Percentiles rank a stretch among this genome's conserved stretches.
These are phyloP conservation scores for Zeuzera pyrina DNA, from an alignment of 2,888 invertebrate genomes.

Conservation along the genomic window DNA sequence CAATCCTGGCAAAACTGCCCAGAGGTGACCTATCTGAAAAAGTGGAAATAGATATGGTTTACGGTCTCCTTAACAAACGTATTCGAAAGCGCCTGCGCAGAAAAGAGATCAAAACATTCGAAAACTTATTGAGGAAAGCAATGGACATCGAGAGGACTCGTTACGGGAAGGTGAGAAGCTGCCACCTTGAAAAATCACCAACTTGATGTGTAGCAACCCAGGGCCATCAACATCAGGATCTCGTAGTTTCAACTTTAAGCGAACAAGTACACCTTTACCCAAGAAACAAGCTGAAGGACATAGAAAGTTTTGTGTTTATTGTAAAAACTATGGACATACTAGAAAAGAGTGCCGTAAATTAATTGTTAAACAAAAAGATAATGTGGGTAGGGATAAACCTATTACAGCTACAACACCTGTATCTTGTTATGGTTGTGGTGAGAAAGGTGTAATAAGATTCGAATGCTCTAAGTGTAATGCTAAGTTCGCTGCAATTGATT, in stretches of 20 bases:
- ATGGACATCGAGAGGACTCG: conserved; percentile 7
- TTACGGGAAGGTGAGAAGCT: neutral
- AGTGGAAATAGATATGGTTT: conserved; percentile 14
- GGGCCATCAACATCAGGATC: neutral
- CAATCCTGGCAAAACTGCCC: conserved; percentile 11
- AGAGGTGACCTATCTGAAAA: conserved; percentile 4
- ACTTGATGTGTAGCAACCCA: neutral
- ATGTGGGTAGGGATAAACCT: too few relatives aligned
- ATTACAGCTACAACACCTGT: too few relatives aligned
- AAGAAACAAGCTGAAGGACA: neutral
- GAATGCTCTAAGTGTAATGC: too few relatives aligned
- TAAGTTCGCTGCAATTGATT: too few relatives aligned
- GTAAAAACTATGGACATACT: conserved; percentile 5
- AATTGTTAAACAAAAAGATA: conserved; percentile 1
- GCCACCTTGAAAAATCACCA: neutral
- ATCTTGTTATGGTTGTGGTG: too few relatives aligned
- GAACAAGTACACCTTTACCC: too few relatives aligned
- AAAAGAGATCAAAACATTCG: conserved; percentile 16
- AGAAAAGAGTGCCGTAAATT: too few relatives aligned
- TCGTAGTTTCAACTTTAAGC: too few relatives aligned
- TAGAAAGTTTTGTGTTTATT: conserved; percentile 6
- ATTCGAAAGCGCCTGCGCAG: conserved; percentile 15
- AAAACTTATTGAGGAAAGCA: conserved; percentile 4
- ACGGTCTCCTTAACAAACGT: conserved; percentile 9
- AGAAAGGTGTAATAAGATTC: too few relatives aligned